Conservation (phyloP, 2,888 invertebrate species). For the Thysanoteuthis rhombus region DNA sequence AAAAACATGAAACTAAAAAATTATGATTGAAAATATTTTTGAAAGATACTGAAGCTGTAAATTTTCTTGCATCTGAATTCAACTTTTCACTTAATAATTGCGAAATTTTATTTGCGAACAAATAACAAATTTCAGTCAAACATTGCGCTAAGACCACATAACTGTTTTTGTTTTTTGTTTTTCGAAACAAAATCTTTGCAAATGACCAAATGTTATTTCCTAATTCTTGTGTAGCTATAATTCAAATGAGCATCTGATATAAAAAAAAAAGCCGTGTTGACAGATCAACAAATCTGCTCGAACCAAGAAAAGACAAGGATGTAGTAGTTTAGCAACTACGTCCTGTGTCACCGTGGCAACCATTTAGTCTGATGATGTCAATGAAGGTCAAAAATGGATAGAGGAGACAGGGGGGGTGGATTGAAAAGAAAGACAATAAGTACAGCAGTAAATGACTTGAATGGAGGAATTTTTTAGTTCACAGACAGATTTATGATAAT, state of each 20-base stretch:
- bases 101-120: too few species aligned
- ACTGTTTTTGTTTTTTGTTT: background rate
- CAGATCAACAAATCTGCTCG: background rate
- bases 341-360: background rate
- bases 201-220: background rate
- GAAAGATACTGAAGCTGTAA: too few species aligned
- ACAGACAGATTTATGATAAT: background rate
- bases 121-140: too few species aligned
- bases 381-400: background rate
- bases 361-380: background rate
- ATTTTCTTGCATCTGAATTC: too few species aligned
- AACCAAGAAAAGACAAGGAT: background rate
- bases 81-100: too few species aligned
- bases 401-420: background rate
- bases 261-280: background rate
- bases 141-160: too few species aligned
- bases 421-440: background rate
- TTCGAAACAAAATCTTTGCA: background rate
- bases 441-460: background rate
- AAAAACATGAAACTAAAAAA: too few species aligned
- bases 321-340: background rate
- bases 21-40: too few species aligned
- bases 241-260: background rate
- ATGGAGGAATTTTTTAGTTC: background rate
- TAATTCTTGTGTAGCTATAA: background rate